Evolutionary conservation across 2,797 vertebrate genomes (phyloP).

Genomic region (Eleutherodactylus coqui): DNA sequence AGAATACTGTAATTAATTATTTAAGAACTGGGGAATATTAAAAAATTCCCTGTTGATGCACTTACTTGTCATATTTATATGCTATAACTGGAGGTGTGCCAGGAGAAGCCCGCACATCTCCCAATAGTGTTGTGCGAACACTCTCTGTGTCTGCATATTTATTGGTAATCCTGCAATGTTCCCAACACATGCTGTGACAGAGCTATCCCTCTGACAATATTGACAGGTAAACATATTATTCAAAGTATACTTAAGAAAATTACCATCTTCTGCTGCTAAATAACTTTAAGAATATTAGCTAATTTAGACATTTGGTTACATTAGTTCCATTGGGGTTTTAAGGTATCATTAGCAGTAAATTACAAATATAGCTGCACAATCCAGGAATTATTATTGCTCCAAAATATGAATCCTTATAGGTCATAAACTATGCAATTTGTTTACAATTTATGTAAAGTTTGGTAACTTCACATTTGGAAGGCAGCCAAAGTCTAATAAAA

Average conservation of each 20-base stretch:
- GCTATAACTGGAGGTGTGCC: slow-evolving; percentile 61
- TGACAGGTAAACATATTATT: slow-evolving; percentile 64
- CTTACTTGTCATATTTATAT: slow-evolving; percentile 61
- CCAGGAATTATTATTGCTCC: neutral
- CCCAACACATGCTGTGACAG: slow-evolving; percentile 56
- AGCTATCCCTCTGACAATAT: slow-evolving; percentile 61
- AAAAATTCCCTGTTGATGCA: slow-evolving; percentile 62
- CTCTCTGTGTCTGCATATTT: slow-evolving; percentile 56
- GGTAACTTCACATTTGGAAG: too few relatives aligned
- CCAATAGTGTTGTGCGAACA: slow-evolving; percentile 47
- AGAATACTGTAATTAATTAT: slow-evolving; percentile 60
- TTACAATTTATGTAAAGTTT: too few relatives aligned
- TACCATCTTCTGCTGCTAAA: slow-evolving; percentile 56
- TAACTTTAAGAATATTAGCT: slow-evolving; percentile 54
- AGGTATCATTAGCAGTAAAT: slow-evolving; percentile 39
- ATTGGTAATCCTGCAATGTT: slow-evolving; percentile 51
- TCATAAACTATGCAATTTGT: too few relatives aligned
- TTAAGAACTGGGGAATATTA: slow-evolving; percentile 62
- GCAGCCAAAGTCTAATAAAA: too few relatives aligned
- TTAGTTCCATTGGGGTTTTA: slow-evolving; percentile 44
- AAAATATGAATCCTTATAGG: neutral
- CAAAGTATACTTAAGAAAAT: slow-evolving; percentile 61
- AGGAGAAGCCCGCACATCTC: slow-evolving; percentile 53
- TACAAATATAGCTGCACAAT: slow-evolving; percentile 28
- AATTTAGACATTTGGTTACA: slow-evolving; percentile 48